These are phyloP conservation scores for Ormyrus labotus DNA, from an alignment of 2,888 invertebrate genomes.

Conservation along the genomic window DNA sequence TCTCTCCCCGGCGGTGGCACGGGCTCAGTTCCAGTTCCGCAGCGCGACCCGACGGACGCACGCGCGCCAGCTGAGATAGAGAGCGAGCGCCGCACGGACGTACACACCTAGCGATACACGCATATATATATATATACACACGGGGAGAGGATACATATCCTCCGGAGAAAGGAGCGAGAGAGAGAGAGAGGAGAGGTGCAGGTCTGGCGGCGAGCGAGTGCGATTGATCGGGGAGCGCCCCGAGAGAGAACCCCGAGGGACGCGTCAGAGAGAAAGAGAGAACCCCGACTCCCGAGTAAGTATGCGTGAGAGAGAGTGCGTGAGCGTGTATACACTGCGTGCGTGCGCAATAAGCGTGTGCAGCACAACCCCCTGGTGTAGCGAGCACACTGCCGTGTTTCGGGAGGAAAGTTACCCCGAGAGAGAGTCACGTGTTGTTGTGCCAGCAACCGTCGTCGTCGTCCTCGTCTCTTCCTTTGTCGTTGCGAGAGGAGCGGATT, in stretches of 20 bases:
- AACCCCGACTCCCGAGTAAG: not conserved
- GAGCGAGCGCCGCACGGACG: too few relatives aligned
- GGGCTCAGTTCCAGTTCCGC: conserved; percentile 45
- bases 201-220: too few relatives aligned
- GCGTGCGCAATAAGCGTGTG: not conserved
- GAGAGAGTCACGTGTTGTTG: too few relatives aligned
- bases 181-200: not conserved
- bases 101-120: too few relatives aligned
- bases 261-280: not conserved
- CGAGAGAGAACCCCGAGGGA: not conserved
- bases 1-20: not conserved
- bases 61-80: too few relatives aligned
- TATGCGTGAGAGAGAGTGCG: not conserved
- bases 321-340: not conserved
- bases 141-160: not conserved
- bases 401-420: too few relatives aligned
- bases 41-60: conserved; percentile 43
- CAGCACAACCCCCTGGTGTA: too few relatives aligned
- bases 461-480: too few relatives aligned
- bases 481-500: too few relatives aligned
- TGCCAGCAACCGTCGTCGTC: too few relatives aligned
- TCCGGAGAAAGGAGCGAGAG: not conserved
- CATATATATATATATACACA: not conserved
- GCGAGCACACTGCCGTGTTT: too few relatives aligned
- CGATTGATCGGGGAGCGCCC: too few relatives aligned